These are phyloP conservation scores for Leucozona laternaria DNA, from an alignment of 2,888 invertebrate genomes.

Conservation along the genomic window DNA sequence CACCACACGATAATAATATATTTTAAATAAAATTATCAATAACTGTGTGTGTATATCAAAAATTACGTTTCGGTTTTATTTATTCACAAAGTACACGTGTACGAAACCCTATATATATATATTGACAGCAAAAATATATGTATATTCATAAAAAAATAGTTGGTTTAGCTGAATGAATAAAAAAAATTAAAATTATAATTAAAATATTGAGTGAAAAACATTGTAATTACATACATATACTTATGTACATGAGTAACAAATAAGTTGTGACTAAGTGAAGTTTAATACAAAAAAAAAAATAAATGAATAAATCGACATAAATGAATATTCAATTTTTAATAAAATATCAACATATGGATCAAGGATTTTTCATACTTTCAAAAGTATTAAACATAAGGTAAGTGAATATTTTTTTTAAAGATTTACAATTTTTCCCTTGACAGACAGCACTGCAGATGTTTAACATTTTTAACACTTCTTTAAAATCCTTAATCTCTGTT, in stretches of 20 bases:
- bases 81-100: conserved; percentile 67
- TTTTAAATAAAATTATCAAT: conserved; percentile 49
- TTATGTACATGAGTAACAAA: conserved; percentile 1
- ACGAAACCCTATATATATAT: conserved; percentile 55
- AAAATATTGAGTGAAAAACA: conserved; percentile 52
- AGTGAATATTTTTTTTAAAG: conserved; percentile 15
- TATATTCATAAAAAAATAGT: conserved; percentile 41
- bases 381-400: conserved; percentile 44
- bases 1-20: conserved; percentile 78
- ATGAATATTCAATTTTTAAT: conserved; percentile 4
- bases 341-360: conserved; percentile 42
- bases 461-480: too few species aligned
- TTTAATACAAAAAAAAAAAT: conserved; percentile 25
- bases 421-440: too few species aligned
- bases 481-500: too few species aligned
- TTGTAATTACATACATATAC: conserved; percentile 36
- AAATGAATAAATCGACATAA: conserved; percentile 12
- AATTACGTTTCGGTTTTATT: conserved; percentile 83
- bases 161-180: conserved; percentile 47
- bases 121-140: not conserved
- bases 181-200: conserved; percentile 4
- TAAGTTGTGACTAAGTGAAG: conserved; percentile 53
- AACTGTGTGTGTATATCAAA: conserved; percentile 77
- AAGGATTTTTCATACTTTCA: conserved; percentile 30
- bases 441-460: too few species aligned